These are phyloP conservation scores for Pachycephus smyrnensis DNA, from an alignment of 2,888 invertebrate species.

Conservation along the genomic window DNA sequence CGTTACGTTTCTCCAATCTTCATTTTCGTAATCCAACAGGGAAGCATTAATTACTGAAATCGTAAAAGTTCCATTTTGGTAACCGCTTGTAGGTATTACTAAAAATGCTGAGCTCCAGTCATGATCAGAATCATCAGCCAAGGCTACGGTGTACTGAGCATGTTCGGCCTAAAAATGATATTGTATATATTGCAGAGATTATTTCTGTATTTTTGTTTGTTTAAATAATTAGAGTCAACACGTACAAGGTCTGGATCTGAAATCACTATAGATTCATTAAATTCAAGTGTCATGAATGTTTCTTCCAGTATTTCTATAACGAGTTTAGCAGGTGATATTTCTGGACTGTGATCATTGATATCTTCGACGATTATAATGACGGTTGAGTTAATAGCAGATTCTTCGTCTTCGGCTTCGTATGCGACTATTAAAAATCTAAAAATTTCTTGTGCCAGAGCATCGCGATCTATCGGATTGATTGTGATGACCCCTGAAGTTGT, in stretches of 20 bases:
- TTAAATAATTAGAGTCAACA: neutral
- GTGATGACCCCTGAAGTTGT: constrained; percentile 48
- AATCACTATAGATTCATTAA: constrained; percentile 68
- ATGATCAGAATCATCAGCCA: constrained; percentile 48
- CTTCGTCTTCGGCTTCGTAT: constrained; percentile 51
- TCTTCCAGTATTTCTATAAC: constrained; percentile 69
- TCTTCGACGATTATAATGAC: constrained; percentile 67
- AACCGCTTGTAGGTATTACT: constrained; percentile 73
- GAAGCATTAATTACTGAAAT: constrained; percentile 71
- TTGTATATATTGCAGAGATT: neutral
- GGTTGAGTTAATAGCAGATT: constrained; percentile 34
- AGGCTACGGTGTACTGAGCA: constrained; percentile 70
- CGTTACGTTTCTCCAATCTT: constrained; percentile 68
- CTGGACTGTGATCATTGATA: constrained; percentile 77
- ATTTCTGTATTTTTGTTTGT: neutral
- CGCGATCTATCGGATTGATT: constrained; percentile 62
- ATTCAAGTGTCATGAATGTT: constrained; percentile 68
- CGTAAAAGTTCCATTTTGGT: constrained; percentile 72
- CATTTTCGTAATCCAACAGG: constrained; percentile 73
- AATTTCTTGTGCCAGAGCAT: constrained; percentile 45
- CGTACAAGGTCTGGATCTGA: constrained; percentile 63
- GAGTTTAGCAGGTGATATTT: constrained; percentile 63
- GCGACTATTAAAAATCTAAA: constrained; percentile 56
- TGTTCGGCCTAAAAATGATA: constrained; percentile 69
- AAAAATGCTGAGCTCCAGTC: constrained; percentile 70